Conservation (phyloP, 2,888 invertebrate genomes). For the Phaedon cochleariae region DNA sequence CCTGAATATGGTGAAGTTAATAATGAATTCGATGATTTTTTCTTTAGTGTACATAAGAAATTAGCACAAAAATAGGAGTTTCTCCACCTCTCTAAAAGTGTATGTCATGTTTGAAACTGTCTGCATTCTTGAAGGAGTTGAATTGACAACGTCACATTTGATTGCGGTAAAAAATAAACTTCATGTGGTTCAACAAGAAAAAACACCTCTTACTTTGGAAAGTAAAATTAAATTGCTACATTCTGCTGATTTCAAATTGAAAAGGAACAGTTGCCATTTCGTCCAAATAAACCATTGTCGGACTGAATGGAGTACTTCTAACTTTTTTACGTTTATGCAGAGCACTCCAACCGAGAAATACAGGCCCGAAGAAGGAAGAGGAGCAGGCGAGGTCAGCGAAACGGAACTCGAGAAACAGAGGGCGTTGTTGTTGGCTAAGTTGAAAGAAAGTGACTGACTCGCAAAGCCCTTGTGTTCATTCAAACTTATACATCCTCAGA, state of each 20-base stretch:
- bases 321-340: conserved; percentile 50
- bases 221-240: too few species aligned
- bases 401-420: conserved; percentile 92
- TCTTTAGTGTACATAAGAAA: too few species aligned
- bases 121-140: too few species aligned
- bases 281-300: background rate
- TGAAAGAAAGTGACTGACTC: conserved; percentile 67
- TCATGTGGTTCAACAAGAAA: too few species aligned
- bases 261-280: conserved; percentile 33
- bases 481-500: background rate
- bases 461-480: background rate
- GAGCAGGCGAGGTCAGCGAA: conserved; percentile 79
- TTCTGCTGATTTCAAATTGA: background rate
- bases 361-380: conserved; percentile 50
- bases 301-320: conserved; percentile 43
- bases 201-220: too few species aligned
- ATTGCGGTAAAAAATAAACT: too few species aligned
- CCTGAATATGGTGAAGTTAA: too few species aligned
- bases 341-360: conserved; percentile 56
- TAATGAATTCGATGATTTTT: too few species aligned
- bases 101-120: too few species aligned
- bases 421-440: conserved; percentile 85
- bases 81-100: too few species aligned
- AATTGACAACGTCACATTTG: too few species aligned
- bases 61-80: too few species aligned